phyloP scores from a whole-genome alignment of 2,113 vertebrate genomes.

The Meles meles region DNA sequence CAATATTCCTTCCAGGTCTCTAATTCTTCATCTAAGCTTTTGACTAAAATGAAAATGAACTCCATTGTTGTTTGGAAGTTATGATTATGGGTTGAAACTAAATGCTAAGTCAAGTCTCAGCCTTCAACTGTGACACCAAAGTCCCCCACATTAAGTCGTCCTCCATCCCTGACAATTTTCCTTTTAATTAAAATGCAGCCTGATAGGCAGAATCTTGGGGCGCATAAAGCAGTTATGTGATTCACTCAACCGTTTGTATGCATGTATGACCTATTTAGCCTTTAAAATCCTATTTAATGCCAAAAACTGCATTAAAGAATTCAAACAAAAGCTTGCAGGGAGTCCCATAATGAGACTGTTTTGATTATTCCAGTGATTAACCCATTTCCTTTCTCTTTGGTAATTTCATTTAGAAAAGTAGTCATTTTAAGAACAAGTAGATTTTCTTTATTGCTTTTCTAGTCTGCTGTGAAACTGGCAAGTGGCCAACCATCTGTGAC shows the following conservation, averaged over 20 bases:
- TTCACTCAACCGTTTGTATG: constrained; percentile 40
- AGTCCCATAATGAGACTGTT: constrained; percentile 52
- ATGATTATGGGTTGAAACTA: background rate
- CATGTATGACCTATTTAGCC: constrained; percentile 69
- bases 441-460: constrained; percentile 57
- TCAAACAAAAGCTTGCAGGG: constrained; percentile 72
- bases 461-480: constrained; percentile 62
- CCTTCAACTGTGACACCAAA: background rate
- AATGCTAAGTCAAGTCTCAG: background rate
- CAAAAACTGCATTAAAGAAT: constrained; percentile 68
- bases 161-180: constrained; percentile 32
- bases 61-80: background rate
- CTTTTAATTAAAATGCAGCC: constrained; percentile 64
- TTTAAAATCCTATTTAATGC: constrained; percentile 67
- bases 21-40: background rate
- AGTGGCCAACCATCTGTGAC: constrained; percentile 61
- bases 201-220: constrained; percentile 41
- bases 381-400: constrained; percentile 43
- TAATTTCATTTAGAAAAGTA: constrained; percentile 73
- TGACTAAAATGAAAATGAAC: background rate
- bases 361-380: constrained; percentile 71
- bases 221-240: constrained; percentile 50
- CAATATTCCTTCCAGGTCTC: background rate
- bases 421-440: constrained; percentile 69
- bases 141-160: background rate